These are phyloP conservation scores for Philonicus albiceps DNA, from an alignment of 2,888 invertebrate genomes.

Conservation along the genomic window DNA sequence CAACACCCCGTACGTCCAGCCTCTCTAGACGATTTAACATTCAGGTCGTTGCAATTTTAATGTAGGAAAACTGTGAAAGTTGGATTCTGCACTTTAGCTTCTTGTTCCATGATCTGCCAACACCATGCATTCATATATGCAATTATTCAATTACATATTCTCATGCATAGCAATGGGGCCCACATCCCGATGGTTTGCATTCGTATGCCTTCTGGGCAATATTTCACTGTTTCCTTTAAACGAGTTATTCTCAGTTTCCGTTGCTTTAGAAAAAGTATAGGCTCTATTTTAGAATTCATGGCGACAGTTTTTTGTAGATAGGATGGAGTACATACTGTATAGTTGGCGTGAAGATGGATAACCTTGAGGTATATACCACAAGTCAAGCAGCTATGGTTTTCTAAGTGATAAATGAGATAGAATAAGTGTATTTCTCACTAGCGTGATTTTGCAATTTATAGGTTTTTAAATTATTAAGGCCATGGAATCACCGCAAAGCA, in stretches of 20 bases:
- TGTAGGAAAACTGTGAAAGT: neutral
- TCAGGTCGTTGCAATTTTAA: neutral
- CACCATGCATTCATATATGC: neutral
- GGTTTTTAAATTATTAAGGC: neutral
- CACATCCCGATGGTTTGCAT: neutral
- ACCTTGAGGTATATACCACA: neutral
- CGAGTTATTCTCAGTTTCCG: neutral
- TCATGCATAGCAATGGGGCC: neutral
- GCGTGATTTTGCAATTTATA: neutral
- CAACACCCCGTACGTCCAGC: neutral
- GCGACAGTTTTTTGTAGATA: neutral
- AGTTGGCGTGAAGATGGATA: neutral
- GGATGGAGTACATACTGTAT: neutral
- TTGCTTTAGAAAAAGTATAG: neutral
- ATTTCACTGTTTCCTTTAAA: neutral
- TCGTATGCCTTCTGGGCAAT: neutral
- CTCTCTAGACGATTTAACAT: neutral
- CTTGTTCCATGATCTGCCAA: neutral
- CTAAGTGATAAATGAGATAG: neutral
- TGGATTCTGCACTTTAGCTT: neutral
- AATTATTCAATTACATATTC: neutral
- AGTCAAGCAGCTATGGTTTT: neutral
- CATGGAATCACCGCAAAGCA: neutral
- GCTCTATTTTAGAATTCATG: neutral
- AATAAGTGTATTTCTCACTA: neutral